Base-by-base conservation (phyloP, 1,140 invertebrate genomes). In the Periplaneta americana region DNA sequence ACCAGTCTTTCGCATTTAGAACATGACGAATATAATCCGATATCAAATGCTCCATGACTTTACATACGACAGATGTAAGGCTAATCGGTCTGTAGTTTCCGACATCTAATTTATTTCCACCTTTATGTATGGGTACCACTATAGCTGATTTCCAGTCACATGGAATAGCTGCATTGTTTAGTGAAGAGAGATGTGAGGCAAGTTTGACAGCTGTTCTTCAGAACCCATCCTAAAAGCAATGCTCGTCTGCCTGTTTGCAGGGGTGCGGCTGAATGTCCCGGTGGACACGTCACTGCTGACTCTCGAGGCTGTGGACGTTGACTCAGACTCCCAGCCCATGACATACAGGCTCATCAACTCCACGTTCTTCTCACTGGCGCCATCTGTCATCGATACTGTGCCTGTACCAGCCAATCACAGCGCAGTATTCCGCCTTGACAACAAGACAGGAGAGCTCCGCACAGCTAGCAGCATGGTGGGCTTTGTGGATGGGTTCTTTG, bases 261-360 rank as follows among this genome's bases (percentile, higher is more conserved):
- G 94, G 6, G 94, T 96, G 0, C 89, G 94, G 32, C 88, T 95
- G 0, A 95, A 95, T 85, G 93, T 95, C 0, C 93, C 94, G 2
- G 90, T 95, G 22, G 93, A 95, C 80, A 94, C 94, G 0, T 89
- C 92, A 75, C 88, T 96, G 10, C 90, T 93, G 0, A 92, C 91
- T 0, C 84, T 96, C 0, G 90, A 91, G 81, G 95, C 95, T 1
- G 88, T 84, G 1, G 95, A 96, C 85, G 87, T 89, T 0, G 95
- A 96, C 85, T 89, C 92, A 0, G 91, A 92, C 57, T 91, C 94
- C 3, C 84, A 89, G 4, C 91, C 92, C 0, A 92, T 95, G 8
- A 87, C 89, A 1, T 95, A 94, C 77, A 88, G 88, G 10, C 91
- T 95, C 75, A 89, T 91, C 4, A 92, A 93, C 78, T 89, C 92